Percentiles rank a stretch among this genome's conserved stretches.
These are phyloP conservation scores for Hydrocynus forskahlii DNA, from an alignment of 2,797 vertebrate species.

Conservation along the genomic window DNA sequence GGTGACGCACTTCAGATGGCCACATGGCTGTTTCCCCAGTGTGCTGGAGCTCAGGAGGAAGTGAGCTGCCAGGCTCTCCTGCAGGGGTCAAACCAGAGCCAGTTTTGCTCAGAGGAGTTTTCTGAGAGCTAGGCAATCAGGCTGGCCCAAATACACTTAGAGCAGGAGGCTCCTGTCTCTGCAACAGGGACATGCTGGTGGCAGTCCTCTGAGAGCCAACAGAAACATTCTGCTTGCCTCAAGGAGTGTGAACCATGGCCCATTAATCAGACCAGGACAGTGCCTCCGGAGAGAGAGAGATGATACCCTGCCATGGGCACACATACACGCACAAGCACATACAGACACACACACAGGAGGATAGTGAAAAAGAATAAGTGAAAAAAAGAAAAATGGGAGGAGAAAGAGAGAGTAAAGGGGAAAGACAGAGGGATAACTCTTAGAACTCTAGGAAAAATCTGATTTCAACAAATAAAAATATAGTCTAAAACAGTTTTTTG, in stretches of 20 bases:
- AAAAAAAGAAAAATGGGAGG: neutral
- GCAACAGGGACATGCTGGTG: slow-evolving; percentile 66
- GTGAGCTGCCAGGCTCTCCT: slow-evolving; percentile 55
- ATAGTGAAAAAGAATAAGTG: neutral
- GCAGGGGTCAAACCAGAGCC: slow-evolving; percentile 55
- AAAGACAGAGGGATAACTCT: neutral
- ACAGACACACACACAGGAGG: slow-evolving; percentile 13
- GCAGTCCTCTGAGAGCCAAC: slow-evolving; percentile 67
- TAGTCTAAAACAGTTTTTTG: too few relatives aligned
- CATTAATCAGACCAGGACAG: slow-evolving; percentile 56
- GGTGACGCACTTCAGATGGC: slow-evolving; percentile 62
- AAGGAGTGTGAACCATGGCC: slow-evolving; percentile 61
- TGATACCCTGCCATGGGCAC: slow-evolving; percentile 25
- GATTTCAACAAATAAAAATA: too few relatives aligned
- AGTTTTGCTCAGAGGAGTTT: slow-evolving; percentile 52
- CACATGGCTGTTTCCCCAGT: slow-evolving; percentile 53
- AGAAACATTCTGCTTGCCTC: slow-evolving; percentile 71
- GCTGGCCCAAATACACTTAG: slow-evolving; percentile 62
- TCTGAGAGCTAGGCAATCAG: slow-evolving; percentile 30
- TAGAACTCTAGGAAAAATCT: too few relatives aligned
- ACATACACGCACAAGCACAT: neutral
- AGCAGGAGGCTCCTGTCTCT: slow-evolving; percentile 61
- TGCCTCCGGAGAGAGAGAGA: slow-evolving; percentile 24
- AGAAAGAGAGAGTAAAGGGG: neutral
- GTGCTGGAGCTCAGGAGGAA: slow-evolving; percentile 52